These are phyloP conservation scores for Gasterosteus nipponicus DNA, from an alignment of 2,113 vertebrate genomes.

Conservation along the genomic window DNA sequence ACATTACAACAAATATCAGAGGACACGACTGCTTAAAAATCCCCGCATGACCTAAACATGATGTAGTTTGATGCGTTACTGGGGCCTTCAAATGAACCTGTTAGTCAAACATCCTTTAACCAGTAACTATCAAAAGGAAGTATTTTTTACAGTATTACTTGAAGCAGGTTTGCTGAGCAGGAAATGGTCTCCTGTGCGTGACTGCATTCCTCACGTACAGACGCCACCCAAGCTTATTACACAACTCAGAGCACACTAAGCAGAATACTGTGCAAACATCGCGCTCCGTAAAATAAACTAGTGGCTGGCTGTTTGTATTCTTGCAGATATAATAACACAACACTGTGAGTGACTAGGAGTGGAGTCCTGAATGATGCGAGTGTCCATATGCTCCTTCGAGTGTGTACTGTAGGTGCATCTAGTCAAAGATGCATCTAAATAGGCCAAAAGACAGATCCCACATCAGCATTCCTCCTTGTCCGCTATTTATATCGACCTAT, in stretches of 20 bases:
- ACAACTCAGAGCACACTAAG: not conserved
- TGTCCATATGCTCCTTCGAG: slow-evolving; percentile 17
- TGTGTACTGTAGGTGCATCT: not conserved
- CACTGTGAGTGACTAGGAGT: slow-evolving; percentile 26
- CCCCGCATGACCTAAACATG: not conserved
- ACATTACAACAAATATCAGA: not conserved
- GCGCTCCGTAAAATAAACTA: not conserved
- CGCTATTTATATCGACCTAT: slow-evolving; percentile 80
- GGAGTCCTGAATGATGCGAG: slow-evolving; percentile 16
- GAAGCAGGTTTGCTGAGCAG: not conserved
- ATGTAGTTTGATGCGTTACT: not conserved
- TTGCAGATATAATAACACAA: not conserved
- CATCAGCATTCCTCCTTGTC: slow-evolving; percentile 25
- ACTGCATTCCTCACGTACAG: not conserved
- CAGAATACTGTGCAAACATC: not conserved
- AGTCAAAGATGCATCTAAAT: slow-evolving; percentile 45
- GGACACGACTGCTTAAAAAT: not conserved
- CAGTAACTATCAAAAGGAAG: too few relatives aligned
- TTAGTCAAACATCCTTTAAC: too few relatives aligned
- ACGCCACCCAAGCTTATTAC: not conserved
- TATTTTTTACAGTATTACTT: too few relatives aligned
- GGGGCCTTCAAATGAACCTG: not conserved
- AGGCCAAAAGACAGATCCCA: slow-evolving; percentile 50
- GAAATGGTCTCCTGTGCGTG: not conserved
- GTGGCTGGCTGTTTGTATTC: not conserved